Percentiles rank a stretch among this genome's conserved stretches.
Conservation (phyloP, 2,888 invertebrate species). For the Unio delphinus region DNA sequence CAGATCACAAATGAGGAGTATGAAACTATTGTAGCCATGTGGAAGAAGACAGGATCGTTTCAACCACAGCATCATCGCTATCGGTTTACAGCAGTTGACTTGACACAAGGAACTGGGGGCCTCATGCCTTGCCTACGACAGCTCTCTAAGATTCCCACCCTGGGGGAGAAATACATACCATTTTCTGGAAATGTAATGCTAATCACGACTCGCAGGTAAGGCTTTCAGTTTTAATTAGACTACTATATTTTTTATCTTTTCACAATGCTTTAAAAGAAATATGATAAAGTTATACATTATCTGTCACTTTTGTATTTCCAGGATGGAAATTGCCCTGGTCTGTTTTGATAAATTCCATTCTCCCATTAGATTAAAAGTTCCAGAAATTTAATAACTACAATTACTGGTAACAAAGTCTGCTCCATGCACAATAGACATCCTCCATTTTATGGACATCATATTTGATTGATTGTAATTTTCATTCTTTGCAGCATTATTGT, state of each 20-base stretch:
- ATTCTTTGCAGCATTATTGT: no score
- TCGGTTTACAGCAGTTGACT: slow-evolving; percentile 53
- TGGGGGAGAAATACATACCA: slow-evolving; percentile 43
- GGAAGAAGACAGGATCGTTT: slow-evolving; percentile 44
- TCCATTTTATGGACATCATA: no score
- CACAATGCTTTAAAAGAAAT: no score
- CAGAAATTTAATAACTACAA: no score
- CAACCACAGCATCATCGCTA: slow-evolving; percentile 46
- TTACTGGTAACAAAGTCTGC: no score
- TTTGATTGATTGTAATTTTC: no score
- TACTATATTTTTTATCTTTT: neutral
- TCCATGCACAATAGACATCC: no score
- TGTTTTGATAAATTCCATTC: neutral
- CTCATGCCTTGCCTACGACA: slow-evolving; percentile 47
- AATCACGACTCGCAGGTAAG: slow-evolving; percentile 38
- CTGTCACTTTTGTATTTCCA: no score
- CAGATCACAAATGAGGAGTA: slow-evolving; percentile 47
- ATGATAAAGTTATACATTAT: no score
- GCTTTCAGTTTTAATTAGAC: neutral
- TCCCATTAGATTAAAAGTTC: no score
- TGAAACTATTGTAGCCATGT: slow-evolving; percentile 44
- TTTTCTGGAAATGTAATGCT: slow-evolving; percentile 52
- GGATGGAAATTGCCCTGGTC: no score
- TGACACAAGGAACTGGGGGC: slow-evolving; percentile 43
- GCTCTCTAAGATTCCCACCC: slow-evolving; percentile 56